A percentile compares a stretch with the other conserved stretches of the same genome.
phyloP scores from a whole-genome alignment of 2,113 vertebrate species.

The Rhombomys opimus region DNA sequence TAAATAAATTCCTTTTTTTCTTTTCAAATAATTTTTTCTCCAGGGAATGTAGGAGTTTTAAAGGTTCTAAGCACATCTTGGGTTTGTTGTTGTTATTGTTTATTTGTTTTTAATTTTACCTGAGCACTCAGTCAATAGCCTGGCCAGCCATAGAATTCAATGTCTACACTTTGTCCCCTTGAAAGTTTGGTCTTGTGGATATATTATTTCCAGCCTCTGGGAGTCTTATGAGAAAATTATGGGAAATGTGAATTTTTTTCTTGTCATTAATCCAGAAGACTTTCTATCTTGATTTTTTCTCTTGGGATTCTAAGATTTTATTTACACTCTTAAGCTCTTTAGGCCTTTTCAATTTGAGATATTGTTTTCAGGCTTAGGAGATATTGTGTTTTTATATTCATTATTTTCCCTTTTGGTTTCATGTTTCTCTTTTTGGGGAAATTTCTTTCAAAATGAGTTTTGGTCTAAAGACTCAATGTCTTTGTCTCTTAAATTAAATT shows the following conservation, averaged over 20 bases:
- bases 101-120: not conserved
- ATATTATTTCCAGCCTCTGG: not conserved
- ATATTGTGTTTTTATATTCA: not conserved
- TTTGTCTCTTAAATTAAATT: constrained; percentile 13
- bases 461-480: not conserved
- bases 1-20: not conserved
- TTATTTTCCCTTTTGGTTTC: not conserved
- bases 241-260: not conserved
- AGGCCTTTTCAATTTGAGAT: not conserved
- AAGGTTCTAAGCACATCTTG: not conserved
- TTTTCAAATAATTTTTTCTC: not conserved
- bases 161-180: constrained; percentile 22
- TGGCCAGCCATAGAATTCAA: not conserved
- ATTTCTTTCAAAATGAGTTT: not conserved
- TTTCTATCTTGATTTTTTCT: not conserved
- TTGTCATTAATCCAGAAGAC: not conserved
- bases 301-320: constrained; percentile 6
- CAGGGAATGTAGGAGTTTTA: not conserved
- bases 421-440: not conserved
- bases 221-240: not conserved
- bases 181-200: constrained; percentile 10
- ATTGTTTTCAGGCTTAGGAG: not conserved
- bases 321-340: not conserved
- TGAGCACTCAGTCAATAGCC: not conserved
- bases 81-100: no score